Conservation (phyloP, 30 jellyfish, hydroid and myxozoan genomes). For the Cassiopea andromeda region DNA sequence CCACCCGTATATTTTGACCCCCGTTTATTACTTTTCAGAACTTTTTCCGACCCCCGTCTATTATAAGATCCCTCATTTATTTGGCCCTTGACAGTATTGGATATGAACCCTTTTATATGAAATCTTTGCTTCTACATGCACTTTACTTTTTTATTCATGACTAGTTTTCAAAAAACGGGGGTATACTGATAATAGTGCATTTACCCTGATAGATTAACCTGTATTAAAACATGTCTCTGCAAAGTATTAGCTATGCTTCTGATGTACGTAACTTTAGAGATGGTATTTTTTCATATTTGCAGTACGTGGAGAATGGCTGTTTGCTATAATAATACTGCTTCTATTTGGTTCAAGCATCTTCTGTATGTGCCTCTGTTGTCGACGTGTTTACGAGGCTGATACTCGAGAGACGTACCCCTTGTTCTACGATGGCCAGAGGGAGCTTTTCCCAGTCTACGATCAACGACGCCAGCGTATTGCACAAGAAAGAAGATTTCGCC, state of each 20-base stretch:
- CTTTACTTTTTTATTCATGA: too few relatives aligned
- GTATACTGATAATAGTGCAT: too few relatives aligned
- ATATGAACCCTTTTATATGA: too few relatives aligned
- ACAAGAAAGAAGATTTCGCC: constrained; percentile 40
- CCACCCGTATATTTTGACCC: too few relatives aligned
- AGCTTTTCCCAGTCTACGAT: constrained; percentile 83
- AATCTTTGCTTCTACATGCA: too few relatives aligned
- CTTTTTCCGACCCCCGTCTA: too few relatives aligned
- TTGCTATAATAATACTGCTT: constrained; percentile 76
- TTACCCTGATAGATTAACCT: too few relatives aligned
- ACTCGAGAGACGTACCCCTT: constrained; percentile 84
- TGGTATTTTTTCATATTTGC: neutral
- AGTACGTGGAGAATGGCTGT: constrained; percentile 99
- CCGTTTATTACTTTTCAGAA: too few relatives aligned
- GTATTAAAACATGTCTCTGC: too few relatives aligned
- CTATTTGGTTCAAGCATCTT: constrained; percentile 83
- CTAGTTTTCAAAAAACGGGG: too few relatives aligned
- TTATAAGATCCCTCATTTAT: too few relatives aligned
- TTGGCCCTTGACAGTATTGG: too few relatives aligned
- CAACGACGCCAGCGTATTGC: constrained; percentile 52
- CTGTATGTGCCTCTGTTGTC: constrained; percentile 96
- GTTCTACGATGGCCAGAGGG: constrained; percentile 77
- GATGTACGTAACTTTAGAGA: neutral
- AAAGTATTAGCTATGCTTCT: neutral
- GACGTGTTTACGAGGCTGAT: constrained; percentile 95